These are phyloP conservation scores for Rotaria magnacalcarata DNA, from an alignment of 2,888 invertebrate genomes.

Conservation along the genomic window DNA sequence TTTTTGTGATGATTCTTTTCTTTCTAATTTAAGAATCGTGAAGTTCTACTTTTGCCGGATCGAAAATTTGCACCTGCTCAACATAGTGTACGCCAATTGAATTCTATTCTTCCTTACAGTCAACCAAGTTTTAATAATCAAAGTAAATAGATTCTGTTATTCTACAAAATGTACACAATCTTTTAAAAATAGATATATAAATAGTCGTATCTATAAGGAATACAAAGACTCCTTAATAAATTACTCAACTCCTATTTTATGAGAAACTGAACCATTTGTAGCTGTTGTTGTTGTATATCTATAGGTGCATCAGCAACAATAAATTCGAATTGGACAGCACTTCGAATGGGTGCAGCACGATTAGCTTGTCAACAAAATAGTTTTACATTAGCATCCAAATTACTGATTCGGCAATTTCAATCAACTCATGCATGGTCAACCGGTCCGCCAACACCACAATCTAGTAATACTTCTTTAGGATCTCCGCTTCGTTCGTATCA, in stretches of 20 bases:
- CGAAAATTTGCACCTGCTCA: too few relatives aligned
- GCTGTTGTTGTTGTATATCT: too few relatives aligned
- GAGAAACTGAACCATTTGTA: too few relatives aligned
- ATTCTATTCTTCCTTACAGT: constrained; percentile 50
- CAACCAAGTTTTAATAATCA: constrained; percentile 51
- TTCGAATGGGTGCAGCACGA: constrained; percentile 54
- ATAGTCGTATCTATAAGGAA: too few relatives aligned
- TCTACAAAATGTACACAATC: too few relatives aligned
- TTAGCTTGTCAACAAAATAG: constrained; percentile 73
- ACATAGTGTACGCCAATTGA: constrained; percentile 51
- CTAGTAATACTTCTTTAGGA: neutral
- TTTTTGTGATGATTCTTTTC: too few relatives aligned
- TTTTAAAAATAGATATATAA: too few relatives aligned
- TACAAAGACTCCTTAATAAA: too few relatives aligned
- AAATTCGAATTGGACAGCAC: constrained; percentile 6
- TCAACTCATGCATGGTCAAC: neutral
- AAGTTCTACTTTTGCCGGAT: neutral
- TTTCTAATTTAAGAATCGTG: neutral
- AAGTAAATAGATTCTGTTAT: constrained; percentile 49
- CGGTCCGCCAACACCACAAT: neutral
- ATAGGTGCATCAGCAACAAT: neutral
- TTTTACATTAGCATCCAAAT: constrained; percentile 69
- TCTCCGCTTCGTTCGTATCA: neutral
- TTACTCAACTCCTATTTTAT: too few relatives aligned
- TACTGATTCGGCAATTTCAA: constrained; percentile 64